Percentiles rank a stretch among this genome's conserved stretches.
Evolutionary conservation across 2,797 vertebrate species (phyloP).

Genomic region (Catharus ustulatus): DNA sequence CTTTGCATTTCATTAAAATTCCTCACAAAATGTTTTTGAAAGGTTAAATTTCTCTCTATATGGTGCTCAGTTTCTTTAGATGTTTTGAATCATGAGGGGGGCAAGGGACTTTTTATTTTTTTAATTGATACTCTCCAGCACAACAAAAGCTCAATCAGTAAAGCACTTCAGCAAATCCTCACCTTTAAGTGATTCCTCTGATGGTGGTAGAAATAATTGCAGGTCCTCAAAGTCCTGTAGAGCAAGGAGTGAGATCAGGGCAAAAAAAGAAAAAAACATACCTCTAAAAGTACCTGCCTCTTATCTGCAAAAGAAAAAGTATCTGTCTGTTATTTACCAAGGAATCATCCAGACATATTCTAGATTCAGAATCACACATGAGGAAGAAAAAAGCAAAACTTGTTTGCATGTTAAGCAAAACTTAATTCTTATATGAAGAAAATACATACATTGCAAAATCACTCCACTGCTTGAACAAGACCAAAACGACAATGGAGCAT

Average conservation of each 20-base stretch:
- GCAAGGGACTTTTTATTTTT: not conserved
- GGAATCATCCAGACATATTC: not conserved
- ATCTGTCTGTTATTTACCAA: not conserved
- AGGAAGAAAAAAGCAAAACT: rapidly evolving
- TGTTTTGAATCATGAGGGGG: not conserved
- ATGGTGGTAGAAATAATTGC: conserved; percentile 17
- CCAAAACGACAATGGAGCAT: not conserved
- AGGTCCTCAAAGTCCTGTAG: conserved; percentile 15
- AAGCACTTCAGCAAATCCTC: conserved; percentile 37
- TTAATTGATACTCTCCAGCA: not conserved
- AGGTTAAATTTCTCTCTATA: not conserved
- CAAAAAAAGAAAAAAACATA: not conserved
- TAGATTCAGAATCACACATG: not conserved
- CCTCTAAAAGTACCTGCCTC: not conserved
- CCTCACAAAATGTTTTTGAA: not conserved
- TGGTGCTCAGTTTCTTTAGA: not conserved
- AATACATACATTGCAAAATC: not conserved
- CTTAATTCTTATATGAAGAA: not conserved
- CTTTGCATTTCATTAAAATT: not conserved
- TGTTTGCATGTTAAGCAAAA: not conserved
- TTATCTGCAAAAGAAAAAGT: not conserved
- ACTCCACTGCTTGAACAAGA: not conserved
- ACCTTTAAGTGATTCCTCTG: conserved; percentile 17
- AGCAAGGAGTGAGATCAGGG: not conserved
- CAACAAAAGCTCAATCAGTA: conserved; percentile 38